Conservation (phyloP, 2,113 vertebrate species). For the Halichoerus grypus region DNA sequence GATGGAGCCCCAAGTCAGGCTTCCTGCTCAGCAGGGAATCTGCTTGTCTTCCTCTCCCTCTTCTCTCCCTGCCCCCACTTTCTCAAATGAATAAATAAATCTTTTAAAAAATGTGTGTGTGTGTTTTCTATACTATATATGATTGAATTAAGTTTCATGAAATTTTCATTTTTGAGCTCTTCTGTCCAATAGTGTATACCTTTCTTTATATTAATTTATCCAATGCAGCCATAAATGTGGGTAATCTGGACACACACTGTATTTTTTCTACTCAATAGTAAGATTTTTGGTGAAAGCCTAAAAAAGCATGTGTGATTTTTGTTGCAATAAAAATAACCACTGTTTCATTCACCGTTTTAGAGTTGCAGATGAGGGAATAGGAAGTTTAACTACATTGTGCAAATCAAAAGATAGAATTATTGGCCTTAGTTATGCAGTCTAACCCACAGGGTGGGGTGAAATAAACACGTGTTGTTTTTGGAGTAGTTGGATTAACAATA, state of each 20-base stretch:
- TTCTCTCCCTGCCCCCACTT: not conserved
- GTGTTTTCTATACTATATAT: not conserved
- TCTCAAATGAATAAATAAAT: not conserved
- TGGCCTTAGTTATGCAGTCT: not conserved
- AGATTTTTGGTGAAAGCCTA: constrained; percentile 19
- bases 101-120: not conserved
- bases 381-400: not conserved
- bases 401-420: constrained; percentile 35
- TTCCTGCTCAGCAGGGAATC: not conserved
- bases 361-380: not conserved
- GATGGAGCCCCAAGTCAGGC: not conserved
- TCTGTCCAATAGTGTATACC: not conserved
- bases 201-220: not conserved
- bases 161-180: not conserved
- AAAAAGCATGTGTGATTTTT: constrained; percentile 11
- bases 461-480: not conserved
- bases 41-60: not conserved
- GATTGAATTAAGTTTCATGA: not conserved
- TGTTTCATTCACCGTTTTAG: not conserved
- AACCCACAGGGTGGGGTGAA: not conserved
- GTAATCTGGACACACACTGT: not conserved
- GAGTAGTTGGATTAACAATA: not conserved
- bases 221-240: not conserved
- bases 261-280: not conserved
- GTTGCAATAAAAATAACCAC: constrained; percentile 21